A percentile compares a stretch with the other conserved stretches of the same genome.
Evolutionary conservation across 2,113 vertebrate genomes (phyloP).

Genomic region (Callorhinus ursinus): DNA sequence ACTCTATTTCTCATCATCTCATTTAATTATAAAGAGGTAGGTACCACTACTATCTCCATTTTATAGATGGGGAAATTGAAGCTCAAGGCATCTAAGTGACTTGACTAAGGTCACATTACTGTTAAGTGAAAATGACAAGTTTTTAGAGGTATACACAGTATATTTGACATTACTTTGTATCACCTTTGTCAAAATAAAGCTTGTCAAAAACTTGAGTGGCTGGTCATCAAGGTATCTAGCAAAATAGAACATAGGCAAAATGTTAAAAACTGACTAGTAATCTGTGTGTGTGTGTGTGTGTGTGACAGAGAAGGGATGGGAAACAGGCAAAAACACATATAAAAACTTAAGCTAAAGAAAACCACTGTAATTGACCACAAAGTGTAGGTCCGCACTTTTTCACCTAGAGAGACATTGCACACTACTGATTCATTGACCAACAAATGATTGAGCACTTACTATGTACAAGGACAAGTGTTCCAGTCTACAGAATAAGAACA

Average conservation of each 20-base stretch:
- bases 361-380: background rate
- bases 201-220: background rate
- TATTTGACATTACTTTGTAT: constrained; percentile 4
- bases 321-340: background rate
- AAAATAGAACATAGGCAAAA: background rate
- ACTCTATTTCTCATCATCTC: background rate
- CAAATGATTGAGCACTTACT: constrained; percentile 20
- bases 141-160: background rate
- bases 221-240: background rate
- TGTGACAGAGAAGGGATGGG: background rate
- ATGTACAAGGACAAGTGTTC: background rate
- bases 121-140: background rate
- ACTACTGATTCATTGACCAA: background rate
- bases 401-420: background rate
- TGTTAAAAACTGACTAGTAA: background rate
- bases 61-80: constrained; percentile 32
- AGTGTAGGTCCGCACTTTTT: background rate
- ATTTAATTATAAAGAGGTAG: constrained; percentile 9
- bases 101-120: background rate
- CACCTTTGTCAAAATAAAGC: constrained; percentile 16
- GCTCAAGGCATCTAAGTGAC: background rate
- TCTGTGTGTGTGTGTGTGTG: background rate
- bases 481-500: background rate
- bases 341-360: constrained; percentile 42
- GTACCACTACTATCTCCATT: background rate